Evolutionary conservation across 2,797 vertebrate species (phyloP), one percentile per base, ranked within the genome.

Genomic region (Phoeniculus purpureus): DNA sequence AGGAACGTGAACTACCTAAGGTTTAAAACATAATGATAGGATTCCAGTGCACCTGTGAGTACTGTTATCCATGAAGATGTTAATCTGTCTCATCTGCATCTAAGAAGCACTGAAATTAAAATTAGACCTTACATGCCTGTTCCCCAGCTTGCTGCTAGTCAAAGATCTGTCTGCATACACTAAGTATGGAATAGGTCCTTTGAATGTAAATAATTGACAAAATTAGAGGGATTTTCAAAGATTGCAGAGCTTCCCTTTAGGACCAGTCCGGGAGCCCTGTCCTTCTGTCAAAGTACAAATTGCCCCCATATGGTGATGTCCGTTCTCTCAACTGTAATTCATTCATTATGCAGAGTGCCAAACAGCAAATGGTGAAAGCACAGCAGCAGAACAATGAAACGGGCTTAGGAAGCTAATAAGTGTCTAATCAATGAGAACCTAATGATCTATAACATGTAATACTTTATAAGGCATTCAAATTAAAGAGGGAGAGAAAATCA

Each of bases 191-290:
- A 96, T 94, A 94, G 40, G 85, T 62, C 90, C 94, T 96, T 95
- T 92, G 87, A 97, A 96, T 96, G 87, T 94, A 96, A 97, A 96
- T 96, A 96, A 96, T 81, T 97, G 84, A 84, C 94, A 97, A 97
- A 97, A 96, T 81, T 93, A 96, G 85, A 94, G 85, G 89, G 95
- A 91, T 95, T 93, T 96, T 96, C 50, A 12, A 95, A 96, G 92
- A 94, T 81, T 89, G 85, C 64, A 76, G 88, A 85, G 93, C 92
- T 97, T 95, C 76, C 94, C 91, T 95, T 94, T 87, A 97, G 80
- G 90, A 95, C 71, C 72, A 77, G 83, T 96, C 90, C 83, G 93
- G 93, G 79, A 92, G 73, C 85, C 86, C 93, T 94, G 94, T 97
- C 93, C 94, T 96, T 96, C 96, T 95, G 93, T 94, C 88, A 85